Evolutionary conservation across 2,113 vertebrate genomes (phyloP), one percentile per base, ranked within the genome.

Genomic region (Carettochelys insculpta): DNA sequence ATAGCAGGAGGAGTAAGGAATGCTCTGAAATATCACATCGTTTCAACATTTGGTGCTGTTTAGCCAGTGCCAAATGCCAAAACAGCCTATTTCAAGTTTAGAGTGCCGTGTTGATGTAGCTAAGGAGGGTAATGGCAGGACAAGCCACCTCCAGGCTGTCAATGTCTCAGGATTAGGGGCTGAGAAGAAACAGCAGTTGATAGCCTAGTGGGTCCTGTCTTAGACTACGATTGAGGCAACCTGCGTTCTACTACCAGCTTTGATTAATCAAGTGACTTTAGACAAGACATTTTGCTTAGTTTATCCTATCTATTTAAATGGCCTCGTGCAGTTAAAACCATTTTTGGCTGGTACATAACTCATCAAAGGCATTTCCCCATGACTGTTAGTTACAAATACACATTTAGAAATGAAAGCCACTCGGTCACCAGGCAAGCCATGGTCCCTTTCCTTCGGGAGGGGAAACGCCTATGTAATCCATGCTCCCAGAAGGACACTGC

Each of bases 401-500:
- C 11, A 4, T 19, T 34, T 31, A 48, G 19, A 71, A 85, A 45
- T 3, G 9, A 7, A 52, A 25, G 9, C 19, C 48, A n/a, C 6
- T 17, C 8, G 47, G 50, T 27, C 19, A 45, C 61, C 50, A 85
- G 54, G 20, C 13, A 3, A 56, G 47, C 29, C 68, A 65, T 56
- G 83, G 45, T 5, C 13, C 38, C 61, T 11, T 45, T 3, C 58
- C 48, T 77, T 20, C 17, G 27, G 27, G 0, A 0, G 22, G 48
- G 77, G 82, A 61, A 87, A 43, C 12, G 54, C 82, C 75, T 29
- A 29, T 6, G 68, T n/a, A 71, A 91, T 52, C 51, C 48, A 48
- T 48, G 61, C 43, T 34, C 8, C 1, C 2, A 8, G 84, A 47
- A 27, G 5, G 24, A 38, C 19, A 14, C 51, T 1, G 8, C 58